These are phyloP conservation scores for Stenurella melanura DNA, from an alignment of 2,888 invertebrate species.

Conservation along the genomic window DNA sequence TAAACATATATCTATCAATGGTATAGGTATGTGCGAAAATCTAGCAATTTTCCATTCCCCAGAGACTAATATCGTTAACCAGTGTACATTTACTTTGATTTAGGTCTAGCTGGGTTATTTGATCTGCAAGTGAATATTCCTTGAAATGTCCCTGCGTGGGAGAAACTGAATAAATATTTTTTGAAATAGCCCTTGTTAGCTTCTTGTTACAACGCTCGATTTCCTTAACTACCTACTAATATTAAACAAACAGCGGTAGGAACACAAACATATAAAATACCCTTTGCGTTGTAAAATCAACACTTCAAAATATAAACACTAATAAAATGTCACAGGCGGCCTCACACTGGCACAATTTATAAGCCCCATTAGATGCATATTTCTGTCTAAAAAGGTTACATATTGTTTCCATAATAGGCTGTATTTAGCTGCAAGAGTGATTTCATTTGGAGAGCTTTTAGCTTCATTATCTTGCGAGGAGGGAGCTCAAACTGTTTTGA, in stretches of 20 bases:
- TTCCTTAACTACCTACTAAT: slow-evolving; percentile 7
- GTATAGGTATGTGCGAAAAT: no score
- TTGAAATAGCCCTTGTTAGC: slow-evolving; percentile 7
- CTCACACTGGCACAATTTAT: not conserved
- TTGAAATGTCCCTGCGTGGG: not conserved
- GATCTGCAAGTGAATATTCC: not conserved
- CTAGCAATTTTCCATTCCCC: not conserved
- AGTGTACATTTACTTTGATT: not conserved
- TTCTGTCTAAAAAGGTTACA: not conserved
- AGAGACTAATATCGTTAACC: not conserved
- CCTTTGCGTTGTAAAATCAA: not conserved
- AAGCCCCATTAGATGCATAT: not conserved
- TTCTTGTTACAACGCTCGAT: not conserved
- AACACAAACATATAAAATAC: not conserved
- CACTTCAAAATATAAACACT: not conserved
- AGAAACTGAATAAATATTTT: slow-evolving; percentile 2
- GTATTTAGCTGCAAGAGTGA: not conserved
- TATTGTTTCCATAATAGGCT: not conserved
- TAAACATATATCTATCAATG: no score
- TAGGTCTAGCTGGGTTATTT: not conserved
- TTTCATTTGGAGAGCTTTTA: not conserved
- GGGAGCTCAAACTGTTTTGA: no score
- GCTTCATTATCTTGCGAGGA: no score
- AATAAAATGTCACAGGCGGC: not conserved
- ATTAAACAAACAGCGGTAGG: slow-evolving; percentile 7